Percentiles rank a stretch among this genome's conserved stretches.
Evolutionary conservation across 2,113 vertebrate genomes (phyloP).

Genomic region (Ctenodactylus gundi): DNA sequence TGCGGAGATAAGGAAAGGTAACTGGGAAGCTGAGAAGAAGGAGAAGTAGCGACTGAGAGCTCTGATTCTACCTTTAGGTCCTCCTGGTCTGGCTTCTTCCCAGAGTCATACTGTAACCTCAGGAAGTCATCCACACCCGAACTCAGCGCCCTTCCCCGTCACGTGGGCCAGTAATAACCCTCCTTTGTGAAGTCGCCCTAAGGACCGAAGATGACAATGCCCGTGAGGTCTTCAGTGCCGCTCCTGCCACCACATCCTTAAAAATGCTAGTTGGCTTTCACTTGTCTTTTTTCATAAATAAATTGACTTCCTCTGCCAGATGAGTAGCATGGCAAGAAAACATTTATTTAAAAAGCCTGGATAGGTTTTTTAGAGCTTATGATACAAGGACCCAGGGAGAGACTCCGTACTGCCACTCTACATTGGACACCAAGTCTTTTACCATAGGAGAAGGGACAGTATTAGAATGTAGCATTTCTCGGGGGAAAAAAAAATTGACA

Average conservation of each 20-base stretch:
- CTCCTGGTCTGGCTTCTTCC: not conserved
- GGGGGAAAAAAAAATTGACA: not conserved
- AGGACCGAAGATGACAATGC: not conserved
- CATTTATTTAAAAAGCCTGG: not conserved
- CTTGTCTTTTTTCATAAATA: not conserved
- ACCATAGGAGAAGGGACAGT: not conserved
- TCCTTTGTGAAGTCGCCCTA: no score
- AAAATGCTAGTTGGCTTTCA: not conserved
- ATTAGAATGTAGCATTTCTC: not conserved
- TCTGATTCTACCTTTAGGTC: not conserved
- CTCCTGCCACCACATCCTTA: not conserved
- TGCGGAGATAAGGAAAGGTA: not conserved
- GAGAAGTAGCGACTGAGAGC: not conserved
- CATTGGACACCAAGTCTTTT: not conserved
- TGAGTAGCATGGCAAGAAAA: slow-evolving; percentile 3
- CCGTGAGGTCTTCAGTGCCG: not conserved
- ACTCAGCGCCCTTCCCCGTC: not conserved
- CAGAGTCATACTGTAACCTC: not conserved
- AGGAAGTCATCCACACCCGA: not conserved
- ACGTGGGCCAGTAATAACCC: not conserved
- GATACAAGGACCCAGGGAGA: not conserved
- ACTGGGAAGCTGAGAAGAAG: not conserved
- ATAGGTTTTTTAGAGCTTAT: not conserved
- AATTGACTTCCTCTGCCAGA: not conserved
- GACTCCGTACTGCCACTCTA: not conserved